phyloP scores from a whole-genome alignment of 2,113 vertebrate species.

The Eurystomus gularis region DNA sequence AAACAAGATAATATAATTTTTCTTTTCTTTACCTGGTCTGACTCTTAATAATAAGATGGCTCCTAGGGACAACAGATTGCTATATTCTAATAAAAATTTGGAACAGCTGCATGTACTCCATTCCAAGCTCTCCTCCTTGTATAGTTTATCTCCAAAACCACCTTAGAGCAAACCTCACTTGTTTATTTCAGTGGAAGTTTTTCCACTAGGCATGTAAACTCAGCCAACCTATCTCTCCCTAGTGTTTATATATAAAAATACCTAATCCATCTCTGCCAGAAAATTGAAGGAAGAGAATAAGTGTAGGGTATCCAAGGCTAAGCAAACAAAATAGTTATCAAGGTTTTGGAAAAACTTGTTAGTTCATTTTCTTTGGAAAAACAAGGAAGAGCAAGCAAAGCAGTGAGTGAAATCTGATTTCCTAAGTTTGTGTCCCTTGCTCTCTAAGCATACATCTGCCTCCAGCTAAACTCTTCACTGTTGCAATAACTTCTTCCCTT shows the following conservation, averaged over 20 bases:
- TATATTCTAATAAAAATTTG: slow-evolving; percentile 17
- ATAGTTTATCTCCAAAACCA: slow-evolving; percentile 52
- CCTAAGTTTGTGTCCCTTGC: neutral
- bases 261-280: slow-evolving; percentile 23
- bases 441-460: neutral
- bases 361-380: neutral
- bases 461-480: neutral
- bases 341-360: neutral
- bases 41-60: neutral
- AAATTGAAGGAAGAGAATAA: slow-evolving; percentile 31
- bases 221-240: neutral
- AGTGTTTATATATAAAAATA: slow-evolving; percentile 59
- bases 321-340: slow-evolving; percentile 8
- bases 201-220: slow-evolving; percentile 43
- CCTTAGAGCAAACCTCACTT: slow-evolving; percentile 20
- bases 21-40: slow-evolving; percentile 14
- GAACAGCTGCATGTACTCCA: neutral
- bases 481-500: neutral
- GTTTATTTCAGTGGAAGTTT: slow-evolving; percentile 54
- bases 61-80: neutral
- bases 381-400: neutral
- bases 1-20: neutral
- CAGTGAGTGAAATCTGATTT: neutral
- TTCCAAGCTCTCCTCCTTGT: neutral
- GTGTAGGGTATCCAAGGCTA: neutral